These are phyloP conservation scores for Parascotia fuliginaria DNA, from an alignment of 2,888 invertebrate genomes.

Conservation along the genomic window DNA sequence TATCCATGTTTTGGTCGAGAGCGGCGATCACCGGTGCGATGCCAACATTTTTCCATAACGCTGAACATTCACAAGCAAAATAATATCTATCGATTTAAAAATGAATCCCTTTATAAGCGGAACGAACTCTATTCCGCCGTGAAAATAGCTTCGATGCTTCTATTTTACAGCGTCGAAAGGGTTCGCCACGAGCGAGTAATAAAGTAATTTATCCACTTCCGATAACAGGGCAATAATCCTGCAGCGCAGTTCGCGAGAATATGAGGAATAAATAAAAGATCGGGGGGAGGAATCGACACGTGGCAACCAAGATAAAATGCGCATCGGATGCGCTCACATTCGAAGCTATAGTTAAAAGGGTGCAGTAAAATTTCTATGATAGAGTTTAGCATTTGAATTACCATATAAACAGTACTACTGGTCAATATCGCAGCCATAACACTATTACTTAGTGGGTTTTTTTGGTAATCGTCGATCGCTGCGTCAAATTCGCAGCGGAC, in stretches of 20 bases:
- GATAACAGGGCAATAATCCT: slow-evolving; percentile 80
- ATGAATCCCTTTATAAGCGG: slow-evolving; percentile 62
- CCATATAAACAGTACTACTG: too few relatives aligned
- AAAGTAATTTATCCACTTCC: slow-evolving; percentile 82
- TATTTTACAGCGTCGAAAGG: slow-evolving; percentile 63
- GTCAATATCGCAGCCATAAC: too few relatives aligned
- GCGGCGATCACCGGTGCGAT: slow-evolving; percentile 39
- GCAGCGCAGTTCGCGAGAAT: slow-evolving; percentile 49
- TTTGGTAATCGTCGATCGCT: too few relatives aligned
- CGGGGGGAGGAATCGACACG: slow-evolving; percentile 34
- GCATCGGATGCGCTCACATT: slow-evolving; percentile 31
- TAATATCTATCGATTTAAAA: slow-evolving; percentile 71
- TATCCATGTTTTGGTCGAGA: slow-evolving; percentile 25
- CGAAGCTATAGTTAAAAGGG: not conserved
- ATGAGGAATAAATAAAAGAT: slow-evolving; percentile 63
- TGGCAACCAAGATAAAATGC: slow-evolving; percentile 45
- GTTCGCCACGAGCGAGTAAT: slow-evolving; percentile 71
- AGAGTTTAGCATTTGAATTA: too few relatives aligned
- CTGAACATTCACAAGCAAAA: slow-evolving; percentile 48
- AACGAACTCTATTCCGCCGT: slow-evolving; percentile 67
- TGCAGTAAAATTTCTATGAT: too few relatives aligned
- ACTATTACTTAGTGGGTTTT: too few relatives aligned
- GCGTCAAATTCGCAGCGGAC: too few relatives aligned
- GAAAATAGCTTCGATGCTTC: slow-evolving; percentile 65
- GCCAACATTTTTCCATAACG: slow-evolving; percentile 52